These are phyloP conservation scores for Drosophila yooni DNA, from an alignment of 2,888 invertebrate genomes.

Conservation along the genomic window DNA sequence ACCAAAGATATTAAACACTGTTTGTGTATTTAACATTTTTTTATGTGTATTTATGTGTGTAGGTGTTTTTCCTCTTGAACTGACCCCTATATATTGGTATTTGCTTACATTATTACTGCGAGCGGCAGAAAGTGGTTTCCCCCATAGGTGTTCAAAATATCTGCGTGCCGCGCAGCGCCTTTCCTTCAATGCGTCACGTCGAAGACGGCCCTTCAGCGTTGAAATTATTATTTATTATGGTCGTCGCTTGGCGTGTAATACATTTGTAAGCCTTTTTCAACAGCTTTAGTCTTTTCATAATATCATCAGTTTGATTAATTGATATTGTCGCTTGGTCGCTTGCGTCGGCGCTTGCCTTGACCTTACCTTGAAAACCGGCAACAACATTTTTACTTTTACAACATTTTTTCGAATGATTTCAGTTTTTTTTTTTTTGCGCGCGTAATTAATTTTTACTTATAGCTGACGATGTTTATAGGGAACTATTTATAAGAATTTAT, in stretches of 20 bases:
- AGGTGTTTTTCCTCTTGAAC: slow-evolving; percentile 7
- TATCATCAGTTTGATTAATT: slow-evolving; percentile 62
- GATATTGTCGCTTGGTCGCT: slow-evolving; percentile 40
- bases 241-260: slow-evolving; percentile 26
- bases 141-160: slow-evolving; percentile 31
- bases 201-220: slow-evolving; percentile 30
- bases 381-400: slow-evolving; percentile 68
- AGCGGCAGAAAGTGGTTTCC: slow-evolving; percentile 25
- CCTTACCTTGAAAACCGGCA: slow-evolving; percentile 70
- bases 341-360: slow-evolving; percentile 72
- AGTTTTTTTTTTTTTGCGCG: slow-evolving; percentile 32
- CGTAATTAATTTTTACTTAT: slow-evolving; percentile 65
- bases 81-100: slow-evolving; percentile 42
- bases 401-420: slow-evolving; percentile 17
- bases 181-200: slow-evolving; percentile 24
- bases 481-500: slow-evolving; percentile 68
- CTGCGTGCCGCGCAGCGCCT: slow-evolving; percentile 27
- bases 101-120: slow-evolving; percentile 2
- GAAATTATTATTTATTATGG: slow-evolving; percentile 55
- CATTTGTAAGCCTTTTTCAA: slow-evolving; percentile 36
- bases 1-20: slow-evolving; percentile 54
- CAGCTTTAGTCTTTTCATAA: slow-evolving; percentile 27
- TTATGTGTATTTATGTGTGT: slow-evolving; percentile 10
- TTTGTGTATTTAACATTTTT: slow-evolving; percentile 31
- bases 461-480: slow-evolving; percentile 36